A percentile compares a stretch with the other conserved stretches of the same genome.
Conservation (phyloP, 2,113 vertebrate species). For the Sigmodon hispidus region DNA sequence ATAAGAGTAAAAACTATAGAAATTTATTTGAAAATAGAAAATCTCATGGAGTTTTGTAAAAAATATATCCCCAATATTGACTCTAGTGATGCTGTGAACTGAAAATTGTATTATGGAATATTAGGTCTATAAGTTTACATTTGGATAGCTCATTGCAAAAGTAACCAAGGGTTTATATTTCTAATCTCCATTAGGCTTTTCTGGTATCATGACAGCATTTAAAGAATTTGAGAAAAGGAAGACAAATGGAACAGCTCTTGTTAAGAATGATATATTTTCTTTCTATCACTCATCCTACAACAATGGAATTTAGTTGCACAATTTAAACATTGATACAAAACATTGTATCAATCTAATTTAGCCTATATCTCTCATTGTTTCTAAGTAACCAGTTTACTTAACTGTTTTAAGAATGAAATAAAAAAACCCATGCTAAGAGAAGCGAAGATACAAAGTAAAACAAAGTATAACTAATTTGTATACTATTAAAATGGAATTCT, state of each 20-base stretch:
- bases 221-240: not conserved
- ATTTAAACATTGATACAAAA: conserved; percentile 26
- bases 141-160: not conserved
- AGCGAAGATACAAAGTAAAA: not conserved
- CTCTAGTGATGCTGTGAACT: not conserved
- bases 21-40: not conserved
- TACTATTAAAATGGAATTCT: not conserved
- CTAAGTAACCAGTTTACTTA: not conserved
- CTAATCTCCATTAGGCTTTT: not conserved
- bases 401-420: not conserved
- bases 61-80: not conserved
- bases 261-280: not conserved
- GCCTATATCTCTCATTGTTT: not conserved
- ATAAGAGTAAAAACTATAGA: not conserved
- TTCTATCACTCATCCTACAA: not conserved
- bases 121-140: not conserved
- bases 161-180: not conserved
- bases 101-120: not conserved
- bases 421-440: not conserved
- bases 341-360: not conserved
- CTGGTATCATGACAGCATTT: not conserved
- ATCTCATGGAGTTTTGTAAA: not conserved
- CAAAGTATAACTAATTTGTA: not conserved
- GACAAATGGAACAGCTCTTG: not conserved
- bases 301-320: not conserved